Evolutionary conservation across 1,140 invertebrate species (phyloP).

Genomic region (Drosophila ogumai): DNA sequence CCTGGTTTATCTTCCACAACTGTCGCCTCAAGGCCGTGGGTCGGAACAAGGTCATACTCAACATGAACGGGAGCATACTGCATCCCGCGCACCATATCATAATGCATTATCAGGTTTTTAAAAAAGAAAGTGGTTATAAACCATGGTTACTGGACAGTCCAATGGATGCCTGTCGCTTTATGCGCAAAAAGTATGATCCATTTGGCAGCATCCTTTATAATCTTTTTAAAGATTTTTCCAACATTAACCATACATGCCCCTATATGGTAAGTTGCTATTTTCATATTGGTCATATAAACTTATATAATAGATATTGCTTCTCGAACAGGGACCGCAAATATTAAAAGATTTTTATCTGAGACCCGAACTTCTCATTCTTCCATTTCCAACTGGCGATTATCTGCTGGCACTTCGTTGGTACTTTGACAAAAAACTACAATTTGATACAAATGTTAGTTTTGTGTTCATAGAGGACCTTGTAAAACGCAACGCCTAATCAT

Average conservation of each 20-base stretch:
- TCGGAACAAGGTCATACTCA: background rate
- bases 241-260: constrained; percentile 37
- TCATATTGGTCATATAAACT: background rate
- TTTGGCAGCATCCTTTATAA: background rate
- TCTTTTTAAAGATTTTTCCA: constrained; percentile 14
- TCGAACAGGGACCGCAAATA: constrained; percentile 1
- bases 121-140: constrained; percentile 28
- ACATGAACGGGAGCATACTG: constrained; percentile 18
- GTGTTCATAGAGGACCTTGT: constrained; percentile 15
- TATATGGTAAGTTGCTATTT: constrained; percentile 10
- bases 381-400: constrained; percentile 34
- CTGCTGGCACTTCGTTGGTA: constrained; percentile 1
- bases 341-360: constrained; percentile 21
- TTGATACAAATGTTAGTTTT: constrained; percentile 20
- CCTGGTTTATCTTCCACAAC: constrained; percentile 20
- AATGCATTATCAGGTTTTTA: constrained; percentile 12
- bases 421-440: constrained; percentile 4
- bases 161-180: constrained; percentile 15
- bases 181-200: background rate
- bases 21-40: constrained; percentile 29
- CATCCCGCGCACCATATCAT: background rate
- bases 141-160: constrained; percentile 19
- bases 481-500: background rate
- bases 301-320: background rate
- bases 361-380: constrained; percentile 9